phyloP scores from a whole-genome alignment of 2,113 vertebrate species.

The Rhodinocichla rosea region DNA sequence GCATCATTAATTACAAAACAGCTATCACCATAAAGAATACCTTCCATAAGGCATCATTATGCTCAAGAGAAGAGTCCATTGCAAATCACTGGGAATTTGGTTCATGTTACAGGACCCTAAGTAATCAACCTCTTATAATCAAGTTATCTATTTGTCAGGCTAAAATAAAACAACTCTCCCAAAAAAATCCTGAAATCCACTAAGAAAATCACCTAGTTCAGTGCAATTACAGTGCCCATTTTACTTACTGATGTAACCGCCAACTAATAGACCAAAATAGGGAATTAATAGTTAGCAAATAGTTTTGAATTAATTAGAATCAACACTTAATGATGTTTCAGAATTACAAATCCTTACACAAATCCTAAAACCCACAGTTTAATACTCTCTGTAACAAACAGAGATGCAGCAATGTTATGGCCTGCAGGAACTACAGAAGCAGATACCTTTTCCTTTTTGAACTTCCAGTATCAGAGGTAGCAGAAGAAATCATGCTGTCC shows the following conservation, averaged over 20 bases:
- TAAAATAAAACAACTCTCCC: not conserved
- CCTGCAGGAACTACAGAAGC: not conserved
- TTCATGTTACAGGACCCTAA: not conserved
- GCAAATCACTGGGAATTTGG: not conserved
- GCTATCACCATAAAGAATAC: not conserved
- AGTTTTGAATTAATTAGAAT: not conserved
- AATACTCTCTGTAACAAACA: not conserved
- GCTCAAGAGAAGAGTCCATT: not conserved
- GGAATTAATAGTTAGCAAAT: not conserved
- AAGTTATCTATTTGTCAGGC: not conserved
- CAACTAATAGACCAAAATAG: not conserved
- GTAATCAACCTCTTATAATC: not conserved
- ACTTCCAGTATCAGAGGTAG: slow-evolving; percentile 90
- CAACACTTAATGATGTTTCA: not conserved
- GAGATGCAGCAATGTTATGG: not conserved
- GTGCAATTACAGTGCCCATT: not conserved
- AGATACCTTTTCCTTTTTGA: slow-evolving; percentile 93
- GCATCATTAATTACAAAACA: not conserved
- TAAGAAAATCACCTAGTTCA: not conserved
- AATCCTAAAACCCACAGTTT: not conserved
- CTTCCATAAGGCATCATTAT: not conserved
- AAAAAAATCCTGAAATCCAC: not conserved
- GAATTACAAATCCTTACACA: not conserved
- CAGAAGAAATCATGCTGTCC: slow-evolving; percentile 96
- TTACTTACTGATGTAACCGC: not conserved